These are phyloP conservation scores for Centropus bengalensis DNA, from an alignment of 2,113 vertebrate genomes.

Conservation along the genomic window DNA sequence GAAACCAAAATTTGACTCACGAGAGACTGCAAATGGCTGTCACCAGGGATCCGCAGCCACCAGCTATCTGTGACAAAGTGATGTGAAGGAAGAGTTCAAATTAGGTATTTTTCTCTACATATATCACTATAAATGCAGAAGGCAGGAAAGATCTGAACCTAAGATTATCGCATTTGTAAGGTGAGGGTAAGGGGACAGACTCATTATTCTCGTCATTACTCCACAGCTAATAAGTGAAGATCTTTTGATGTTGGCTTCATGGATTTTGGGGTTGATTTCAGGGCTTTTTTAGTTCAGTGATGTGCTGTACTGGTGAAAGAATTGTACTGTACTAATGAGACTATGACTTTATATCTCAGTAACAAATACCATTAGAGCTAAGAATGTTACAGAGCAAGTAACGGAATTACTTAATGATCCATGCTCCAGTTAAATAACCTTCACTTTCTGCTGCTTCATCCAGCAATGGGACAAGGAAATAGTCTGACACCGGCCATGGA, in stretches of 20 bases:
- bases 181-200: not conserved
- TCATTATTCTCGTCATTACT: conserved; percentile 17
- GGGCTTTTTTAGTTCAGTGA: not conserved
- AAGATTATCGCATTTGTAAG: not conserved
- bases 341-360: not conserved
- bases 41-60: not conserved
- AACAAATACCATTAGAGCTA: not conserved
- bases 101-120: not conserved
- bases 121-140: not conserved
- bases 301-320: not conserved
- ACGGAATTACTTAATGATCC: not conserved
- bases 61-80: not conserved
- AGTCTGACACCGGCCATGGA: not conserved
- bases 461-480: not conserved
- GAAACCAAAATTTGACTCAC: not conserved
- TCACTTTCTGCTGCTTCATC: not conserved
- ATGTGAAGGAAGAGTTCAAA: not conserved
- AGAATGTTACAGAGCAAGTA: not conserved
- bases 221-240: not conserved
- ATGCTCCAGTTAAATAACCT: not conserved
- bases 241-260: not conserved
- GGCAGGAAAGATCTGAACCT: not conserved
- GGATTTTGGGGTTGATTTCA: not conserved
- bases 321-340: not conserved
- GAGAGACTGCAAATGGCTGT: not conserved